Percentiles rank a stretch among this genome's conserved stretches.
phyloP scores from a whole-genome alignment of 2,888 invertebrate genomes.

The Pomacea canaliculata region DNA sequence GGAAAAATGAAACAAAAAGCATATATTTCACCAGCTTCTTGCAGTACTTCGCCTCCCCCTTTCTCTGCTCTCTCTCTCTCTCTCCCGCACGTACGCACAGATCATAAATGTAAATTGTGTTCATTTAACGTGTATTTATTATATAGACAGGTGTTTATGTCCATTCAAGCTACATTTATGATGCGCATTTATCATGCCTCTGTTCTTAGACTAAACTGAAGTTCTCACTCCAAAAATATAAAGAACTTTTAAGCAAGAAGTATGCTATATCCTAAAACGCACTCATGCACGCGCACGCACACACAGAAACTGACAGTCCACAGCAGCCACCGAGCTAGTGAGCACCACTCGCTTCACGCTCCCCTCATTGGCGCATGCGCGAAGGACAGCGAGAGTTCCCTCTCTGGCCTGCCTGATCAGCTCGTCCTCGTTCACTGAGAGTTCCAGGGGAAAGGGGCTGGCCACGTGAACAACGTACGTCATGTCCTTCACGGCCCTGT shows the following conservation, averaged over 20 bases:
- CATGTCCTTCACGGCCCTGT: constrained; percentile 42
- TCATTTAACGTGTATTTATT: no score
- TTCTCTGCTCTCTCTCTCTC: no score
- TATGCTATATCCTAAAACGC: no score
- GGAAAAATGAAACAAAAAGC: constrained; percentile 24
- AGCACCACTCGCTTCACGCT: constrained; percentile 71
- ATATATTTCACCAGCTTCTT: background rate
- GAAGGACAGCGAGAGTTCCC: constrained; percentile 69
- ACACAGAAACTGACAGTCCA: constrained; percentile 7
- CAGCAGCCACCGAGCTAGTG: constrained; percentile 68
- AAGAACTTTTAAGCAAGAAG: no score
- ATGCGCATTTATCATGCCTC: no score
- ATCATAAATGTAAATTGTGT: no score
- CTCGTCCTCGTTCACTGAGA: constrained; percentile 59
- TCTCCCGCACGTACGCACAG: no score
- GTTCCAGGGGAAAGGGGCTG: constrained; percentile 63
- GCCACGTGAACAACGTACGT: constrained; percentile 71
- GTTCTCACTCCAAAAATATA: no score
- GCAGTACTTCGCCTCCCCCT: background rate
- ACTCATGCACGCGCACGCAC: no score
- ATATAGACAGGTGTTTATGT: no score
- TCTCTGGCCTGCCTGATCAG: constrained; percentile 69
- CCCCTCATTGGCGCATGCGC: constrained; percentile 64
- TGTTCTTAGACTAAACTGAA: no score
- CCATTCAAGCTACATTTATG: no score